Percentiles rank a stretch among this genome's conserved stretches.
These are phyloP conservation scores for Neoniphon sammara DNA, from an alignment of 2,797 vertebrate species.

Conservation along the genomic window DNA sequence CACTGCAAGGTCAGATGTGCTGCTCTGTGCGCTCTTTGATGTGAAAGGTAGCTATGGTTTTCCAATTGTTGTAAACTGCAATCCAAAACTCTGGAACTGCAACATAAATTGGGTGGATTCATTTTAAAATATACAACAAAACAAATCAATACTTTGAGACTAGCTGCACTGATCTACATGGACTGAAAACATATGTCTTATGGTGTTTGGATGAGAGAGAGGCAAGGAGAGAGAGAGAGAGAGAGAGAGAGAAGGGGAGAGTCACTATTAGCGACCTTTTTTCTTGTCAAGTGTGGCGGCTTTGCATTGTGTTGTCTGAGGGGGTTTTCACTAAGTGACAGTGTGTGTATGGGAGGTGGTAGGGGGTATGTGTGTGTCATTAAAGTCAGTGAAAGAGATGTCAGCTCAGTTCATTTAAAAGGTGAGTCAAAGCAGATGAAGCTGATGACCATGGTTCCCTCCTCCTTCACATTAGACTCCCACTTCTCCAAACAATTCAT, in stretches of 20 bases:
- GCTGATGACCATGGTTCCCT: no score
- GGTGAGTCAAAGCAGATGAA: conserved; percentile 6
- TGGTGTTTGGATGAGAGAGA: background rate
- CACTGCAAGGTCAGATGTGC: background rate
- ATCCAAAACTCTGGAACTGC: background rate
- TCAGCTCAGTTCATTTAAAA: conserved; percentile 7
- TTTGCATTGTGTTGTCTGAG: conserved; percentile 1
- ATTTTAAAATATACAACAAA: background rate
- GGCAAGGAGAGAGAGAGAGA: background rate
- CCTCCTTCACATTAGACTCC: background rate
- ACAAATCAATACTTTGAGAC: background rate
- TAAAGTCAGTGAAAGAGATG: conserved; percentile 5
- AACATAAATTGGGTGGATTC: conserved; percentile 1
- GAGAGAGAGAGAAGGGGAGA: background rate
- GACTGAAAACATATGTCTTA: conserved; percentile 25
- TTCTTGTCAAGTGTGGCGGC: conserved; percentile 7
- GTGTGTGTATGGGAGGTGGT: no score
- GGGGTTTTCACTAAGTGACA: conserved; percentile 2
- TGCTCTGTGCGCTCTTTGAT: no score
- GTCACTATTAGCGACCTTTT: conserved; percentile 59
- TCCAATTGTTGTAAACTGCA: background rate
- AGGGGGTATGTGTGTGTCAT: no score
- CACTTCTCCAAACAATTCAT: background rate
- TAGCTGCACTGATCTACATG: background rate
- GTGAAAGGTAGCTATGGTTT: background rate